phyloP scores from a whole-genome alignment of 2,888 invertebrate genomes.

The Epicampocera succincta region DNA sequence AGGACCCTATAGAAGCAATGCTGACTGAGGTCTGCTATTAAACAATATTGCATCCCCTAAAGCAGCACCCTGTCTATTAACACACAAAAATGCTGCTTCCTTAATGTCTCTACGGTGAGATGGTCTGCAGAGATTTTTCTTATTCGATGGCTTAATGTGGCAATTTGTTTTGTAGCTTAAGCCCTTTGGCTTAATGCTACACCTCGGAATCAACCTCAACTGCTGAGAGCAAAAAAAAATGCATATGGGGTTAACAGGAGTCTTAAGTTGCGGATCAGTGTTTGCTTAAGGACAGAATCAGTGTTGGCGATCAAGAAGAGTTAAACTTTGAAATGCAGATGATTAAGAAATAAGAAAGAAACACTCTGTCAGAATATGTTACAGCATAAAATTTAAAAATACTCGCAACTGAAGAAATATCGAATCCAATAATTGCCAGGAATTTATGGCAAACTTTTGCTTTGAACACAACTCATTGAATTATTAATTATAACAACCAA shows the following conservation, averaged over 20 bases:
- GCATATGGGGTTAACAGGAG: slow-evolving; percentile 21
- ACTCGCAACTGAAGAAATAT: not conserved
- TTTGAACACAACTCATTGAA: too few species aligned
- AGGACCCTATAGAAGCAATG: too few species aligned
- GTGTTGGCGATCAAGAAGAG: not conserved
- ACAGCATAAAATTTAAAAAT: not conserved
- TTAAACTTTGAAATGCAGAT: slow-evolving; percentile 12
- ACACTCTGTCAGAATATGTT: slow-evolving; percentile 1
- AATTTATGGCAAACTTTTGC: too few species aligned
- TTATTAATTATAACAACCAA: too few species aligned
- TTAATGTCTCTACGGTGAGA: slow-evolving; percentile 43
- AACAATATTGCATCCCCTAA: not conserved
- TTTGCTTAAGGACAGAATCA: slow-evolving; percentile 16
- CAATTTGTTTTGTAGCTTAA: slow-evolving; percentile 58
- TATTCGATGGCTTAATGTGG: slow-evolving; percentile 61
- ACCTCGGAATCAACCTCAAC: slow-evolving; percentile 28
- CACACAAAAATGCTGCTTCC: slow-evolving; percentile 23
- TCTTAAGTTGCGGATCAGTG: slow-evolving; percentile 1
- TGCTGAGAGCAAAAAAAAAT: not conserved
- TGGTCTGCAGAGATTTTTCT: slow-evolving; percentile 48
- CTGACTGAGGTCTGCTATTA: too few species aligned
- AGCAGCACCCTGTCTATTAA: slow-evolving; percentile 1
- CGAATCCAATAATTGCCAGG: too few species aligned
- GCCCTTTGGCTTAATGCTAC: slow-evolving; percentile 52
- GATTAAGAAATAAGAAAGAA: slow-evolving; percentile 30